phyloP scores from a whole-genome alignment of 2,888 invertebrate genomes.

The Gerris lacustris region DNA sequence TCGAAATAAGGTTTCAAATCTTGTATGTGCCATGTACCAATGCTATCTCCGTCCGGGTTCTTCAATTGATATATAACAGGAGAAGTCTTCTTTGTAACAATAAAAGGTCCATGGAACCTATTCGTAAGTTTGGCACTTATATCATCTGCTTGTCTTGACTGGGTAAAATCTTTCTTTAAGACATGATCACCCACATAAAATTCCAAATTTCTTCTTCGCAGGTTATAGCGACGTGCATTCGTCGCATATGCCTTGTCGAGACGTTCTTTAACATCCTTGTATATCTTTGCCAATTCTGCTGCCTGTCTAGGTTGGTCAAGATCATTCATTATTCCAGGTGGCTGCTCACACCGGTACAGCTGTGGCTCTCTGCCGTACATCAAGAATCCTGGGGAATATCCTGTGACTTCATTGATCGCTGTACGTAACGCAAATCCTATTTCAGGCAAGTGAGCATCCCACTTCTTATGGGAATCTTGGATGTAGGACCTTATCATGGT shows the following conservation, averaged over 20 bases:
- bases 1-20: too few species aligned
- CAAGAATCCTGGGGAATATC: conserved; percentile 25
- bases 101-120: conserved; percentile 12
- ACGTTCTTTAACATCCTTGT: too few species aligned
- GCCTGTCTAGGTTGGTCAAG: too few species aligned
- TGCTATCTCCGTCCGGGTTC: background rate
- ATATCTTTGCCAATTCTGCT: too few species aligned
- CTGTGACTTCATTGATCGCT: conserved; percentile 21
- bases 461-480: conserved; percentile 26
- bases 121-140: conserved; percentile 13
- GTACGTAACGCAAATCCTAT: conserved; percentile 28
- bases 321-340: too few species aligned
- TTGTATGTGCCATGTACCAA: conserved; percentile 4
- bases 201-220: conserved; percentile 6
- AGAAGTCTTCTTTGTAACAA: too few species aligned
- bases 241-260: too few species aligned
- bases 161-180: too few species aligned
- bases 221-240: too few species aligned
- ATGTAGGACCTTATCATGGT: conserved; percentile 27
- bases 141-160: conserved; percentile 9
- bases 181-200: conserved; percentile 16
- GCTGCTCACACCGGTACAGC: too few species aligned
- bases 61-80: conserved; percentile 13
- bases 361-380: conserved; percentile 9
- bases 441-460: conserved; percentile 27